Percentiles rank a stretch among this genome's conserved stretches.
Conservation (phyloP, 2,113 vertebrate species). For the Neogobius melanostomus region DNA sequence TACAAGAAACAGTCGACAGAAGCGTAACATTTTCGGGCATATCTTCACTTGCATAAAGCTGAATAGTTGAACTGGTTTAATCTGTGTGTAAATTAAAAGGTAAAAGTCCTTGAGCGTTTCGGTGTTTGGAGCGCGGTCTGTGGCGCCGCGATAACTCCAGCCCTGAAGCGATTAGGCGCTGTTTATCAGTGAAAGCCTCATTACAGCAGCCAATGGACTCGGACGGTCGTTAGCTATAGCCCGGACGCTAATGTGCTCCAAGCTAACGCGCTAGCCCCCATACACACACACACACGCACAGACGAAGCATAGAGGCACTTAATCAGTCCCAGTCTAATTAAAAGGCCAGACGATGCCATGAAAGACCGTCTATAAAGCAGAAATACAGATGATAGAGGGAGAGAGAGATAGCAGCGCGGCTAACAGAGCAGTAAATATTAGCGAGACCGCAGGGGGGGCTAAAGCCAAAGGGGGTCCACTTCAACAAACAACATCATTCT, state of each 20-base stretch:
- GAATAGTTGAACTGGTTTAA: slow-evolving; percentile 19
- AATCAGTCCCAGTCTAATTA: slow-evolving; percentile 76
- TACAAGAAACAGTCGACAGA: slow-evolving; percentile 15
- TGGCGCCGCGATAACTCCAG: slow-evolving; percentile 51
- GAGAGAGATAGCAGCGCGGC: neutral
- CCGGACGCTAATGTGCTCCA: slow-evolving; percentile 56
- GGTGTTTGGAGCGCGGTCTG: slow-evolving; percentile 34
- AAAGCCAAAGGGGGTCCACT: slow-evolving; percentile 16
- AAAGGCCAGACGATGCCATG: slow-evolving; percentile 62
- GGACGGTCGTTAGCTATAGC: slow-evolving; percentile 66
- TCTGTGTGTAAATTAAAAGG: slow-evolving; percentile 24
- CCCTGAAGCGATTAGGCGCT: slow-evolving; percentile 64
- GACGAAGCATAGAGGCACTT: slow-evolving; percentile 58
- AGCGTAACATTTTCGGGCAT: neutral
- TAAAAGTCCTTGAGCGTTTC: slow-evolving; percentile 48
- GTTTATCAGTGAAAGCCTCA: slow-evolving; percentile 71
- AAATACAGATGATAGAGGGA: slow-evolving; percentile 58
- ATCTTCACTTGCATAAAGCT: slow-evolving; percentile 11
- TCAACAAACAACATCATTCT: slow-evolving; percentile 45
- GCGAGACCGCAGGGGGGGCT: slow-evolving; percentile 10
- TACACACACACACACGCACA: slow-evolving; percentile 7
- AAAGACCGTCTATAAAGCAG: slow-evolving; percentile 58
- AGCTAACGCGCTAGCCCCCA: slow-evolving; percentile 46
- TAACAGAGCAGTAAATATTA: slow-evolving; percentile 42
- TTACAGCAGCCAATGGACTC: slow-evolving; percentile 63